Evolutionary conservation across 1,140 invertebrate species (phyloP).

Genomic region (Cyclargus thomasi): DNA sequence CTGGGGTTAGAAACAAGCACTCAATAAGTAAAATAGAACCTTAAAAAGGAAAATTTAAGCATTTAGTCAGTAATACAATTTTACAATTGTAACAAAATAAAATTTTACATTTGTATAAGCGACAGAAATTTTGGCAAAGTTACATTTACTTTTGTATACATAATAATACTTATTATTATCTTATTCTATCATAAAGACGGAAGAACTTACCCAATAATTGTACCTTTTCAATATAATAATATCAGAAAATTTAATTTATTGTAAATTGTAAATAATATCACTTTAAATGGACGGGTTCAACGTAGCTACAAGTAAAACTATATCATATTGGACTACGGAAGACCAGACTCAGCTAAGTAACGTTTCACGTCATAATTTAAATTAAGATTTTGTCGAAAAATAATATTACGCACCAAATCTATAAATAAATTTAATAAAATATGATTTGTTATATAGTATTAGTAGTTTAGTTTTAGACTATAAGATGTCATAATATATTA

Average conservation of each 20-base stretch:
- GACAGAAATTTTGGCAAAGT: not conserved
- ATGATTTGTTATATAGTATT: not conserved
- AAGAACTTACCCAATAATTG: not conserved
- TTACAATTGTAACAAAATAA: too few species aligned
- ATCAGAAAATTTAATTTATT: not conserved
- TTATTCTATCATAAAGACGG: not conserved
- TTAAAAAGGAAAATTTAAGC: too few species aligned
- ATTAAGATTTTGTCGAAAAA: not conserved
- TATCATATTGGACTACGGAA: constrained; percentile 1
- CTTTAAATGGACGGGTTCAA: not conserved
- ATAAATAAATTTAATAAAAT: not conserved
- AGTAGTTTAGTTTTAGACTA: constrained; percentile 15
- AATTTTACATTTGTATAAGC: not conserved
- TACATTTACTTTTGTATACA: not conserved
- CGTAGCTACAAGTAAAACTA: not conserved
- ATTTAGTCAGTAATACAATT: too few species aligned
- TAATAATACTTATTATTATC: constrained; percentile 3
- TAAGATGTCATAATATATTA: not conserved
- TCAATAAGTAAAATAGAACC: not conserved
- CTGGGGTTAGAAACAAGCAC: constrained; percentile 15
- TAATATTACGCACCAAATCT: not conserved
- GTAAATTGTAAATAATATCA: not conserved
- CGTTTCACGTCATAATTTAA: constrained; percentile 6
- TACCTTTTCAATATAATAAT: not conserved
- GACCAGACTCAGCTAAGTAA: not conserved